Percentiles rank a stretch among this genome's conserved stretches.
Evolutionary conservation across 2,113 vertebrate species (phyloP).

Genomic region (Colaptes auratus): DNA sequence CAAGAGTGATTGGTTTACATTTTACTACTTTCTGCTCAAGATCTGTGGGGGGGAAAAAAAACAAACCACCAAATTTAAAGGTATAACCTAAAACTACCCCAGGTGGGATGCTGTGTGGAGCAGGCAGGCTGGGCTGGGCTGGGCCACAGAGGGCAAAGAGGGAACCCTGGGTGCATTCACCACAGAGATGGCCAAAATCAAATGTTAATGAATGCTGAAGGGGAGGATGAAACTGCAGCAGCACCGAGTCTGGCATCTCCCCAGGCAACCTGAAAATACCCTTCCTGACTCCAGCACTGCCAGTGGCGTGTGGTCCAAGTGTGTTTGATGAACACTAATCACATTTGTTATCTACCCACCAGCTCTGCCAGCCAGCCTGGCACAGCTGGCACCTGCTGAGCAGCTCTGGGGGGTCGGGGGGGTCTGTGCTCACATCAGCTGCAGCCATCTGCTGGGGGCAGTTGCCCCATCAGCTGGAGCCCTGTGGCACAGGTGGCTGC

Average conservation of each 20-base stretch:
- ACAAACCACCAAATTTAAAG: too few relatives aligned
- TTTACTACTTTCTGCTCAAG: too few relatives aligned
- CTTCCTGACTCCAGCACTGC: constrained; percentile 22
- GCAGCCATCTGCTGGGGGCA: background rate
- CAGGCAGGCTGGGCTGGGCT: background rate
- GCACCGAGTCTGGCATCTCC: constrained; percentile 11
- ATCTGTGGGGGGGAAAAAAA: too few relatives aligned
- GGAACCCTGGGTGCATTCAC: background rate
- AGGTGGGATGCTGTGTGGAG: background rate
- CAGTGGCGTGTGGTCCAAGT: constrained; percentile 22
- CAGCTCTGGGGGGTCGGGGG: background rate
- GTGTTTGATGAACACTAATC: constrained; percentile 63
- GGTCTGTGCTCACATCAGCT: background rate
- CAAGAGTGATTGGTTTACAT: too few relatives aligned
- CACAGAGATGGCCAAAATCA: background rate
- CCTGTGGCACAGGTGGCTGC: background rate
- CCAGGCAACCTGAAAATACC: constrained; percentile 63
- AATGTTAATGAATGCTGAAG: background rate
- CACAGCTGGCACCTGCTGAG: background rate
- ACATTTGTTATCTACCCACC: background rate
- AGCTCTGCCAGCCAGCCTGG: background rate
- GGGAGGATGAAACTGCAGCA: background rate
- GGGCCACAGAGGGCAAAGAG: background rate
- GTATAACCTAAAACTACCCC: too few relatives aligned
- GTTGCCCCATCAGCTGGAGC: background rate